A percentile compares a stretch with the other conserved stretches of the same genome.
These are phyloP conservation scores for Brachirus orientalis DNA, from an alignment of 2,113 vertebrate genomes.

Conservation along the genomic window DNA sequence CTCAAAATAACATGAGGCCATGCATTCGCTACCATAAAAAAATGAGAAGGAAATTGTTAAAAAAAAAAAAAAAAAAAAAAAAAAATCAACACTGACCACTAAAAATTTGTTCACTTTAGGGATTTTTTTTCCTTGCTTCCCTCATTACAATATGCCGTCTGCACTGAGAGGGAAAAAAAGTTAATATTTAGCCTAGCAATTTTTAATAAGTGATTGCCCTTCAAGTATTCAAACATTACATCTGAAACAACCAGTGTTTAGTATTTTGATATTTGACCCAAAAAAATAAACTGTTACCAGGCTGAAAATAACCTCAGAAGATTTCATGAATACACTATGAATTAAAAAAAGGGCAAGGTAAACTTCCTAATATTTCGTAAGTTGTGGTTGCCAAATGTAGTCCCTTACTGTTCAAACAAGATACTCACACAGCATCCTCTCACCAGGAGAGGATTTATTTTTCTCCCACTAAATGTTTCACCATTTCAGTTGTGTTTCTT, in stretches of 20 bases:
- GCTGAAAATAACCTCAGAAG: constrained; percentile 51
- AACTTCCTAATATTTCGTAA: constrained; percentile 50
- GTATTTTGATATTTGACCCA: constrained; percentile 61
- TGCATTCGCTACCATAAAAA: constrained; percentile 68
- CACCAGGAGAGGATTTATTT: constrained; percentile 84
- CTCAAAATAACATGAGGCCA: constrained; percentile 58
- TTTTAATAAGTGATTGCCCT: constrained; percentile 80
- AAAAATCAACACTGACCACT: constrained; percentile 69
- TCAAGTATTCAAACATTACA: constrained; percentile 80
- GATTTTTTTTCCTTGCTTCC: constrained; percentile 58
- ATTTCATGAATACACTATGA: constrained; percentile 50
- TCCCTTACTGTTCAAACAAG: constrained; percentile 53
- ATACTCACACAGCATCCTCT: constrained; percentile 61
- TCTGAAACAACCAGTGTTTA: constrained; percentile 78
- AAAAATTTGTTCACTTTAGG: constrained; percentile 74
- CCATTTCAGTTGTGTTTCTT: constrained; percentile 88
- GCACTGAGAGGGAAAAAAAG: constrained; percentile 63
- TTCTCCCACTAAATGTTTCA: constrained; percentile 1
- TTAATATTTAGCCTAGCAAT: constrained; percentile 36
- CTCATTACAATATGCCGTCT: constrained; percentile 74
- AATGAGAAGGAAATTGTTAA: constrained; percentile 59
- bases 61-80: constrained; percentile 63
- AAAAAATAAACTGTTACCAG: constrained; percentile 51
- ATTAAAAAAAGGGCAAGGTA: constrained; percentile 67
- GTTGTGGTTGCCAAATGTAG: constrained; percentile 48